These are phyloP conservation scores for Cliona cf. orientalis DNA, from an alignment of 37 sponge, comb jelly and placozoan genomes.

Conservation along the genomic window DNA sequence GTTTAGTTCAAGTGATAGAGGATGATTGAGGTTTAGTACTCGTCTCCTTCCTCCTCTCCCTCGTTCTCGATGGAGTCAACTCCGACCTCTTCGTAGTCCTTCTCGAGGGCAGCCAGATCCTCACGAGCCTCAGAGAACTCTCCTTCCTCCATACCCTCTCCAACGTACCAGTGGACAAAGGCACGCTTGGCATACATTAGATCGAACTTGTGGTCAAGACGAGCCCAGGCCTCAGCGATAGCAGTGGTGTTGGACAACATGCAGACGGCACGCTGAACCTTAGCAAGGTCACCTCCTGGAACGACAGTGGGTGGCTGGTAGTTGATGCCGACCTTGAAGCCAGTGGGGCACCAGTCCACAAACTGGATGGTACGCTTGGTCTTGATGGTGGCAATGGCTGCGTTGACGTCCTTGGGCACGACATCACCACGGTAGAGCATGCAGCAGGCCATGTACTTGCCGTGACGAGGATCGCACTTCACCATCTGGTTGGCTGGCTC, in stretches of 20 bases:
- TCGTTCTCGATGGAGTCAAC: constrained; percentile 81
- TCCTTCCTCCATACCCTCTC: constrained; percentile 98
- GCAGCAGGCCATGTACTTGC: constrained; percentile 98
- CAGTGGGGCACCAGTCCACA: constrained; percentile 99
- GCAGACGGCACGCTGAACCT: constrained; percentile 96
- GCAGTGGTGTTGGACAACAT: constrained; percentile 99
- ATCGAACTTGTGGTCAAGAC: constrained; percentile 98
- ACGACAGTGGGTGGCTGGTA: constrained; percentile 97
- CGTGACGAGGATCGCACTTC: constrained; percentile 95
- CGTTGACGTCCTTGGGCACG: constrained; percentile 96
- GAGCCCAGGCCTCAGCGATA: constrained; percentile 98
- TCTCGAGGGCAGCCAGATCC: constrained; percentile 94
- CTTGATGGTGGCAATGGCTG: constrained; percentile 98
- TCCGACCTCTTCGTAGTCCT: constrained; percentile 94
- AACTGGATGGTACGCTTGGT: constrained; percentile 96
- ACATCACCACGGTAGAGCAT: constrained; percentile 96
- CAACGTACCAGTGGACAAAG: constrained; percentile 98
- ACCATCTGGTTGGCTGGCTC: constrained; percentile 98
- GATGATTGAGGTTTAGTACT: constrained; percentile 78
- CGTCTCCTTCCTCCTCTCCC: constrained; percentile 85
- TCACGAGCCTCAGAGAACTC: constrained; percentile 97
- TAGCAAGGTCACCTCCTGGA: constrained; percentile 94
- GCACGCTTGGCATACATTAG: constrained; percentile 99
- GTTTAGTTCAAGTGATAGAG: neutral
- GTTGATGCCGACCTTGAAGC: constrained; percentile 99